Conservation (phyloP, 2,113 vertebrate species). For the Scytalopus superciliaris region DNA sequence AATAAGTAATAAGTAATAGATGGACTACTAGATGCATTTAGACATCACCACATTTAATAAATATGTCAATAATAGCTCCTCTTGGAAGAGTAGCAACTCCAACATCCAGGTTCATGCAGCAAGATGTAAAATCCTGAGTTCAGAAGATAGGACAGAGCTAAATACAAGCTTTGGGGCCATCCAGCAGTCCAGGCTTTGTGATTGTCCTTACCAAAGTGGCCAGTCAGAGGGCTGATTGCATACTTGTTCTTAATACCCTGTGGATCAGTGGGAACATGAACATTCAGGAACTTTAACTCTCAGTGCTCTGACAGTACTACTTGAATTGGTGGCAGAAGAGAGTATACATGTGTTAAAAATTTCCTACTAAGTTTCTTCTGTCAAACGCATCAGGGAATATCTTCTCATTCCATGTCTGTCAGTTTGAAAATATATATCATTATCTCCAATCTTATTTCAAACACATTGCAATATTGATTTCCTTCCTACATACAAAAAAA, state of each 20-base stretch:
- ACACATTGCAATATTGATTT: not conserved
- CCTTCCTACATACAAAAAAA: not conserved
- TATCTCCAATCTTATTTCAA: not conserved
- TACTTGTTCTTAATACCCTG: not conserved
- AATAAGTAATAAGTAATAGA: no score
- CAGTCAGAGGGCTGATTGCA: not conserved
- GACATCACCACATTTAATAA: no score
- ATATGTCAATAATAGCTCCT: no score
- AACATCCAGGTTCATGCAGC: not conserved
- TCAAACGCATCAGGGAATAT: not conserved
- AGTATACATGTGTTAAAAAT: not conserved
- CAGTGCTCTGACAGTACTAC: not conserved
- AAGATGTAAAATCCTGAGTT: not conserved
- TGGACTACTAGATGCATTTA: no score
- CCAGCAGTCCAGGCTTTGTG: not conserved
- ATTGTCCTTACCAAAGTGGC: not conserved
- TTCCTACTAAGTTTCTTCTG: not conserved
- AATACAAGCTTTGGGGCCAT: not conserved
- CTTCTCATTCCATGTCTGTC: not conserved
- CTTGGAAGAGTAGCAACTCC: not conserved
- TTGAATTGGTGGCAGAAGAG: not conserved
- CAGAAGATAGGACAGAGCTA: not conserved
- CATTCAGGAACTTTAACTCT: not conserved
- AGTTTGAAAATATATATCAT: not conserved
- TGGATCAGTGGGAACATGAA: not conserved